Evolutionary conservation across 2,113 vertebrate genomes (phyloP), one percentile per base, ranked within the genome.

Genomic region (Saccopteryx leptura): DNA sequence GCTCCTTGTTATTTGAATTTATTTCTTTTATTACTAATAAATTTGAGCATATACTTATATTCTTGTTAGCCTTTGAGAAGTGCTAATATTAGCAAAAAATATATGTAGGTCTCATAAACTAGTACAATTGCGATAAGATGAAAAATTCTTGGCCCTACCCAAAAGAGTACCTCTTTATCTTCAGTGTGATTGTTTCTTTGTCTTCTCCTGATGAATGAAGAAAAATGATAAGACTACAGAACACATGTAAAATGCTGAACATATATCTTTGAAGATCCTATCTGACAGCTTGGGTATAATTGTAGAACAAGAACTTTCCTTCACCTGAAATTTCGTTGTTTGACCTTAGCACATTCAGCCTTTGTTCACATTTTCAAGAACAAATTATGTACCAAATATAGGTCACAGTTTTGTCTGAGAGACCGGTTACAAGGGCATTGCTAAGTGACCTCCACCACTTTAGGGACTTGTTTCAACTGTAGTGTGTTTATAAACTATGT

Each of bases 301-400:
- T 66, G 7, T 92, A 74, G 75, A 81, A 60, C 5, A 50, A 58
- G 60, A 82, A 69, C 39, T 61, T 95, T 39, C 26, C 65, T 76
- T 63, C 52, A 63, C 66, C 9, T 81, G 72, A 54, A 75, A 84
- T 88, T 63, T 21, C 83, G 18, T 21, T 90, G 15, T 84, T 39
- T 92, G 60, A 56, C 60, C 54, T 69, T 46, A 31, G 26, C 2
- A 24, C 31, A 24, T 72, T 91, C 52, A 80, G 18, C 28, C 50
- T 80, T 86, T 66, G 71, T 50, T 93, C n/a, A 60, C 24, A 54
- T 66, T 88, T 95, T 84, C 15, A 78, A 81, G 78, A 84, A 65
- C 82, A 83, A 79, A 39, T 78, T 74, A 74, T 7, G 9, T 26
- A 52, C 33, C 5, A 17, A 28, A 74, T 72, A n/a, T 60, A 7